These are phyloP conservation scores for Eriocheir sinensis DNA, from an alignment of 1,140 invertebrate species.

Conservation along the genomic window DNA sequence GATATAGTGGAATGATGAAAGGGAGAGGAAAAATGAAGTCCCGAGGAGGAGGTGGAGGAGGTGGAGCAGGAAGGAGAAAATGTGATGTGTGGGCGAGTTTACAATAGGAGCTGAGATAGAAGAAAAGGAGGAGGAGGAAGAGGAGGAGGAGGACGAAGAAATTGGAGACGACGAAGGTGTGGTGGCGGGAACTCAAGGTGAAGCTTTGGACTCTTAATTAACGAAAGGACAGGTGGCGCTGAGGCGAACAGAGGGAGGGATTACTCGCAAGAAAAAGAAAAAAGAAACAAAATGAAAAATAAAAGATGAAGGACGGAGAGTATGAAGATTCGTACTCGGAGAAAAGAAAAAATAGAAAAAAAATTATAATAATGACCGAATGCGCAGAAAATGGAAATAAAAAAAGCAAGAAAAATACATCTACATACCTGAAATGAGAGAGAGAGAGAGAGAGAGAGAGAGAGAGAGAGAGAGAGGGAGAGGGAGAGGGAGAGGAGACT, in stretches of 20 bases:
- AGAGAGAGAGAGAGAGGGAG: constrained; percentile 13
- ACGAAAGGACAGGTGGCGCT: no score
- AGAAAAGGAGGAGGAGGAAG: neutral
- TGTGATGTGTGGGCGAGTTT: neutral
- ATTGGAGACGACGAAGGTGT: no score
- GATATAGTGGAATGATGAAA: neutral
- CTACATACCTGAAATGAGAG: neutral
- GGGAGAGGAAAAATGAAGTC: neutral
- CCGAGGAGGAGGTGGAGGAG: neutral
- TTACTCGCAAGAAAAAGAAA: no score
- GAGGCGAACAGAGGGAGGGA: no score
- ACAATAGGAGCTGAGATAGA: neutral
- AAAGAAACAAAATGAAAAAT: no score
- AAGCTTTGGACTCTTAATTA: no score
- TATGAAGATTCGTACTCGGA: no score
- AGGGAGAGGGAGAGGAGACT: no score
- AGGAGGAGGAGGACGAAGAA: neutral
- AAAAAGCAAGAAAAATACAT: neutral
- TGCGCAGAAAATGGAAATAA: neutral
- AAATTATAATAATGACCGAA: no score
- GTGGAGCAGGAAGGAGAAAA: neutral
- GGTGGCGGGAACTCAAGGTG: no score
- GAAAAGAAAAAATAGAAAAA: no score
- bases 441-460: neutral
- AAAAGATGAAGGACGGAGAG: no score